These are phyloP conservation scores for Bubalus kerabau DNA, from an alignment of 2,113 vertebrate genomes.

Conservation along the genomic window DNA sequence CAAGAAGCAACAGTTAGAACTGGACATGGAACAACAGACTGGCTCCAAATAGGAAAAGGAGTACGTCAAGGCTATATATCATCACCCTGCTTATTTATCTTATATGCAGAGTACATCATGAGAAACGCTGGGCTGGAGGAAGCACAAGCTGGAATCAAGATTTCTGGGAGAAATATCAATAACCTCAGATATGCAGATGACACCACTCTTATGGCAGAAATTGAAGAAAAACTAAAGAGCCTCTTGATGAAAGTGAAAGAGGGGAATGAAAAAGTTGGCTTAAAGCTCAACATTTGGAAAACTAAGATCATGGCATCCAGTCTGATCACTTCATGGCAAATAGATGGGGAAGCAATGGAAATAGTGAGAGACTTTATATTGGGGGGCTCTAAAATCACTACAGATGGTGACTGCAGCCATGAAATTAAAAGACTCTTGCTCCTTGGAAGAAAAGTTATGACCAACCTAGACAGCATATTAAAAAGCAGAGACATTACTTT, in stretches of 20 bases:
- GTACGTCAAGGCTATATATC: rapidly evolving
- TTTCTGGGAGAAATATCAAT: neutral
- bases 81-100: neutral
- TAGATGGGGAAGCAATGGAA: neutral
- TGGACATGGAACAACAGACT: neutral
- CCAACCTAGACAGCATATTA: neutral
- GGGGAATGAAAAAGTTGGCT: neutral
- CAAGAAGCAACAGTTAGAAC: neutral
- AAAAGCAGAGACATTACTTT: neutral
- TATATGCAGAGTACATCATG: neutral
- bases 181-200: neutral
- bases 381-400: neutral
- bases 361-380: neutral
- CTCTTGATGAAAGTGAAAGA: neutral
- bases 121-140: rapidly evolving
- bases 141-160: neutral
- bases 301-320: rapidly evolving
- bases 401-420: neutral
- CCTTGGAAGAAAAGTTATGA: neutral
- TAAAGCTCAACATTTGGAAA: neutral
- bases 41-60: neutral
- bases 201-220: neutral
- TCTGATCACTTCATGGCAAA: neutral
- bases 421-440: neutral
- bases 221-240: neutral